Base-by-base conservation (phyloP, 2,888 invertebrate genomes). In the Pheosia tremula region DNA sequence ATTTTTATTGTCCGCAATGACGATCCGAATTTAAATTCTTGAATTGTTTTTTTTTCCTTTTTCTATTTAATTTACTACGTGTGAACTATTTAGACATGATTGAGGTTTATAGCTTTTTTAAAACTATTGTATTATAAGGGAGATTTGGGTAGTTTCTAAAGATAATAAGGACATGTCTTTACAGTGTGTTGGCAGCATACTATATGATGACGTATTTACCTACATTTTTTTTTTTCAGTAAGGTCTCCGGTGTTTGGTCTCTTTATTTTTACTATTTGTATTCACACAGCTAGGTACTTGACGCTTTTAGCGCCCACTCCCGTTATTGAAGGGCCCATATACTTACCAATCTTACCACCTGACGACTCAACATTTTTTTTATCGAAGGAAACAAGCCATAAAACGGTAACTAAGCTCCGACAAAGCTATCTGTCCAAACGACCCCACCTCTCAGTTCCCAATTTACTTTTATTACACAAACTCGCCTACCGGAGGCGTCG, bases 401-500 rank as follows among this genome's bases (percentile, higher is more conserved):
- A 74, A 75, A 56, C 43, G 45, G 11, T 56, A 68, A 54, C 49
- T 56, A 55, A 57, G 36, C 24, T 24, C 75, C 75, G 74, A 75
- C 75, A 75, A 75, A 75, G 75, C 60, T 75, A 75, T 75, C 75
- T 68, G 60, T 56, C 36, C 43, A 59, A 60, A 63, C 69, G 69
- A 64, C 58, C 65, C 58, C 68, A 60, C 62, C 67, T 69, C 71
- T 66, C 67, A 59, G 62, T 58, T 73, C 67, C 71, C 73, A 75
- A 72, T 74, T 70, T 71, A 74, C 69, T 73, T 77, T 77, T 77
- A 75, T 73, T 75, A 76, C 69, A 69, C 69, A 60, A 64, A 65
- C 72, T 59, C 36, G 58, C 69, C 71, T 69, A 71, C 69, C 50
- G 64, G 61, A 68, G 78, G 69, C 70, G 70, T 66, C 68, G 69